A percentile compares a stretch with the other conserved stretches of the same genome.
phyloP scores from a whole-genome alignment of 2,113 vertebrate species.

The Uria lomvia region DNA sequence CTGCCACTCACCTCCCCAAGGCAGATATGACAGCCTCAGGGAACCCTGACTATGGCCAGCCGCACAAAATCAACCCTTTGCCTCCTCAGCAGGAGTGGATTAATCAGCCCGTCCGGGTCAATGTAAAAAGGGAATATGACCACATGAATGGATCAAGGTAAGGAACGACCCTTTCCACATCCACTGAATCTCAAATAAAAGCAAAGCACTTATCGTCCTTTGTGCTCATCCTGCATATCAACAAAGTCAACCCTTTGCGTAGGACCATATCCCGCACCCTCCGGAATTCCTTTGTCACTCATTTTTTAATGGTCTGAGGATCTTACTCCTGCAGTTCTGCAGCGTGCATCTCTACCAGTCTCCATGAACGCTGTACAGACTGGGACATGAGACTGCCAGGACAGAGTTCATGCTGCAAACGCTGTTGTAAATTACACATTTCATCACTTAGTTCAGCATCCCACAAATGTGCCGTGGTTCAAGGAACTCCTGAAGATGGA shows the following conservation, averaged over 20 bases:
- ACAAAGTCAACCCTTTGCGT: not conserved
- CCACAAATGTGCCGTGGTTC: not conserved
- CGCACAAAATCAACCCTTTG: conserved; percentile 95
- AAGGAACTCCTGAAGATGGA: not conserved
- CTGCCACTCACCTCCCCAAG: conserved; percentile 92
- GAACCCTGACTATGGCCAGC: conserved; percentile 93
- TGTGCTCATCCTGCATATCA: not conserved
- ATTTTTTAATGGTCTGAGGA: not conserved
- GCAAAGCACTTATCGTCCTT: rapidly evolving
- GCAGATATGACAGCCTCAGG: conserved; percentile 98
- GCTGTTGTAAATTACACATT: not conserved
- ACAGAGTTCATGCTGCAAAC: not conserved
- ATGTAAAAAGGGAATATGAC: conserved; percentile 96
- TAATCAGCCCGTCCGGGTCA: conserved; percentile 90
- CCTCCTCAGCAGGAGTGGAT: conserved; percentile 98
- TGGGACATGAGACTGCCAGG: not conserved
- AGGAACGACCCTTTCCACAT: not conserved
- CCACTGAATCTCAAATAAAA: not conserved
- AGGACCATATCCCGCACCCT: not conserved
- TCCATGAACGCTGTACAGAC: not conserved
- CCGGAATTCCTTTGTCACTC: not conserved
- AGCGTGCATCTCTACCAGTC: too few relatives aligned
- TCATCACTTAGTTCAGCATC: not conserved
- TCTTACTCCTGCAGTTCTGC: not conserved
- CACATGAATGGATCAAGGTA: conserved; percentile 99